Evolutionary conservation across 1,140 invertebrate species (phyloP).

Genomic region (Eupristina koningsbergeri): DNA sequence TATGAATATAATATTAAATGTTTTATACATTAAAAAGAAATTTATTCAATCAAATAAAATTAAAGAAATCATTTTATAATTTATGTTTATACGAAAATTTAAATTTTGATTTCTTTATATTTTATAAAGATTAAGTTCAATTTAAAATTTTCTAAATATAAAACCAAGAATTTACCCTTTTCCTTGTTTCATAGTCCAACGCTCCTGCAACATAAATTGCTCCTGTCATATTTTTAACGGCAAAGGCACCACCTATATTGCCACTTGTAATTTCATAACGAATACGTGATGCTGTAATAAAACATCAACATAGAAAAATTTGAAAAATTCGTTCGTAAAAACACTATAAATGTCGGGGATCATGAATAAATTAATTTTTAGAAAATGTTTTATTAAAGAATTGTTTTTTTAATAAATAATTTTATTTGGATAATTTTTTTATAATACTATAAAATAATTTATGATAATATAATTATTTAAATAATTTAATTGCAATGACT

Average conservation of each 20-base stretch:
- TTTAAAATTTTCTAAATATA: not conserved
- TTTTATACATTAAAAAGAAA: too few relatives aligned
- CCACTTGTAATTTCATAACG: conserved; percentile 99
- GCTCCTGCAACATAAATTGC: conserved; percentile 97
- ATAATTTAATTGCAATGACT: too few relatives aligned
- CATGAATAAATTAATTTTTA: too few relatives aligned
- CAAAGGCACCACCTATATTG: conserved; percentile 97
- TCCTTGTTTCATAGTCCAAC: conserved; percentile 92
- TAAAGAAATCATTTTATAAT: not conserved
- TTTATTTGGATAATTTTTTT: too few relatives aligned
- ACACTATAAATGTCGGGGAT: not conserved
- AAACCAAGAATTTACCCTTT: conserved; percentile 78
- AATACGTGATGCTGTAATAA: conserved; percentile 93
- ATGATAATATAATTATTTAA: too few relatives aligned
- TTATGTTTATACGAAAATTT: too few relatives aligned
- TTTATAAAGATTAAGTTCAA: too few relatives aligned
- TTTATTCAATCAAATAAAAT: not conserved
- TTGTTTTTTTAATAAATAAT: too few relatives aligned
- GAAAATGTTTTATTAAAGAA: too few relatives aligned
- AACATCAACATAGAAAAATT: conserved; percentile 47
- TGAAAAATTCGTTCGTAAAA: conserved; percentile 21
- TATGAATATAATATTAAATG: not conserved
- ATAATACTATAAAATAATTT: too few relatives aligned
- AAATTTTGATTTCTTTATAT: too few relatives aligned
- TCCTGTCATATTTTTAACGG: conserved; percentile 97